Conservation (phyloP, 2,113 vertebrate genomes). For the Leptocoma aspasia region DNA sequence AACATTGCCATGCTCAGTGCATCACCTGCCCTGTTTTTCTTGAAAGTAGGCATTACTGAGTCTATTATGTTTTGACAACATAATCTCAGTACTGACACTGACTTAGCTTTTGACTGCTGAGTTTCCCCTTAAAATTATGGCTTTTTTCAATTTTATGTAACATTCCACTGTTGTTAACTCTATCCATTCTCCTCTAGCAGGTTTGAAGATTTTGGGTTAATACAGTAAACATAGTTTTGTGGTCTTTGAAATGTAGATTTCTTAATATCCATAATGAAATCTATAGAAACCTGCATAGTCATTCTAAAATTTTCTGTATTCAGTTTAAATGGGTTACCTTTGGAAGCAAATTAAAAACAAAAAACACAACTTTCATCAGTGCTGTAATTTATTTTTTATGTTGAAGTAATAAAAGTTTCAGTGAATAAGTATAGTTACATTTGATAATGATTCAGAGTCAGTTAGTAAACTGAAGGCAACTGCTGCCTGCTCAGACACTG, state of each 20-base stretch:
- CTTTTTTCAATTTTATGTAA: background rate
- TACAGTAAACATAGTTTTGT: background rate
- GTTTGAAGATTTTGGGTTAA: background rate
- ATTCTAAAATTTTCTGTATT: background rate
- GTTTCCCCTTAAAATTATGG: background rate
- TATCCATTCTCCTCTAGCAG: background rate
- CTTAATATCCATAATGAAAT: background rate
- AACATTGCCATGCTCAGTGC: background rate
- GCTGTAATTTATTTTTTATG: conserved; percentile 43
- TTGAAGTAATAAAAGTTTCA: conserved; percentile 14
- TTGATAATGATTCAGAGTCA: background rate
- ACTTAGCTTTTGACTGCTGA: background rate
- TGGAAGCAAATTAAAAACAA: conserved; percentile 12
- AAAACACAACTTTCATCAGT: background rate
- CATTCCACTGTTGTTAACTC: background rate
- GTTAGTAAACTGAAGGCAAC: background rate
- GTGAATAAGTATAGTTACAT: conserved; percentile 19
- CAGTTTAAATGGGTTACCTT: background rate
- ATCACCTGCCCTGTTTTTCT: background rate
- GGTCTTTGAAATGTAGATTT: background rate
- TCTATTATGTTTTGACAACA: background rate
- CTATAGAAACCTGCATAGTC: background rate
- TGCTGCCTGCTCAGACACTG: background rate
- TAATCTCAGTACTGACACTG: background rate
- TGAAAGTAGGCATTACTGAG: background rate